Conservation (phyloP, 1,140 invertebrate species). For the Theocolax elegans region DNA sequence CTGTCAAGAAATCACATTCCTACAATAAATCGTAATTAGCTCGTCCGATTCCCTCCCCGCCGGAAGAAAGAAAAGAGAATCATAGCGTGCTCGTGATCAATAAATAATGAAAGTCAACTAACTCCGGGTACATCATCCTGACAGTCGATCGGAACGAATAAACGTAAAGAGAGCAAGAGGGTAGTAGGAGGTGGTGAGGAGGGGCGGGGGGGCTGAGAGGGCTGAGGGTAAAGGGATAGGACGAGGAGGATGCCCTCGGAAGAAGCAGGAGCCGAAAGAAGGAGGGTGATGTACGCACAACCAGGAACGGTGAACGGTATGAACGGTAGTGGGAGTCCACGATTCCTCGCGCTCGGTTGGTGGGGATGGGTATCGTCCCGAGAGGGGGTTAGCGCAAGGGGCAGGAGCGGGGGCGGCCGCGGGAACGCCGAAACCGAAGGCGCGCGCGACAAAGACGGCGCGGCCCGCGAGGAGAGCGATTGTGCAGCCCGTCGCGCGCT, state of each 20-base stretch:
- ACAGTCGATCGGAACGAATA: neutral
- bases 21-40: too few relatives aligned
- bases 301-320: neutral
- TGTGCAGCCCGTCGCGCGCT: conserved; percentile 43
- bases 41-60: too few relatives aligned
- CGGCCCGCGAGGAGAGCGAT: conserved; percentile 45
- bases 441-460: conserved; percentile 36
- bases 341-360: neutral
- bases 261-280: neutral
- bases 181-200: conserved; percentile 8
- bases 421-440: conserved; percentile 3
- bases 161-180: neutral
- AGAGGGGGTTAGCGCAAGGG: neutral
- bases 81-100: neutral
- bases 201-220: conserved; percentile 17
- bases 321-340: too few relatives aligned
- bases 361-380: neutral
- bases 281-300: neutral
- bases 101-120: too few relatives aligned
- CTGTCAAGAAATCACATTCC: too few relatives aligned
- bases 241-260: neutral
- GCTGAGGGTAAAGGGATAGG: neutral
- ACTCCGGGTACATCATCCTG: too few relatives aligned
- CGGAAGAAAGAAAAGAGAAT: too few relatives aligned
- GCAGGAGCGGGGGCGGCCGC: neutral